Evolutionary conservation across 2,888 invertebrate species (phyloP), one percentile per base, ranked within the genome.

Genomic region (Drosophila flavopinicola): DNA sequence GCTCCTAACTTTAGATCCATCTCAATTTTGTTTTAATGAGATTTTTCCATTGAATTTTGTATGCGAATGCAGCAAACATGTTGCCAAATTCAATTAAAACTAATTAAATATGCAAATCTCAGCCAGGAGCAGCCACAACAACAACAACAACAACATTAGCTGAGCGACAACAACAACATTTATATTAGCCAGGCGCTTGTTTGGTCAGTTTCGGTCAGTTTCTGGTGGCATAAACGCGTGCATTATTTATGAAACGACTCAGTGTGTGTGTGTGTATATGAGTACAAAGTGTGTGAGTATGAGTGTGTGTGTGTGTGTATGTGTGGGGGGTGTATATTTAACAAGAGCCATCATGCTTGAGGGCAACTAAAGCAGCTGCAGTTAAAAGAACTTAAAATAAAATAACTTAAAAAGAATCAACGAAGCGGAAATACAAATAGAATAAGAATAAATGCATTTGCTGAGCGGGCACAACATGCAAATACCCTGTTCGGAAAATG

Each of bases 51-150:
- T 15, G 3, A 27, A 30, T 41, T 39, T 6, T 6, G 27, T 6
- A n/a, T 6, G 25, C 33, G 33, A 10, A 13, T 17, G 44, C 27
- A 30, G 13, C 59, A 41, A 41, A 54, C 51, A 44, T 37, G 41
- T 51, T 64, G 37, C 52, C 42, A 42, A 45, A 77, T 86, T 77
- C 58, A 86, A 86, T 77, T 86, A 63, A 44, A 65, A 39, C 65
- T 44, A 77, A 84, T 77, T 64, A 59, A 70, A 77, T 84, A 86
- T 80, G 86, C 75, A 70, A 71, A 79, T 77, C 58, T 25, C 13
- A n/a, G n/a, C n/a, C n/a, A n/a, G n/a, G 41, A 15, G 13, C 29
- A 35, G 13, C 27, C 10, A 15, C 25, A 51, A 29, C 29, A 47
- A 29, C 27, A 11, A 15, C 25, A 51, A 29, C 29, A 47, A 29